Conservation (phyloP, 2,113 vertebrate genomes). For the Lycaon pictus region DNA sequence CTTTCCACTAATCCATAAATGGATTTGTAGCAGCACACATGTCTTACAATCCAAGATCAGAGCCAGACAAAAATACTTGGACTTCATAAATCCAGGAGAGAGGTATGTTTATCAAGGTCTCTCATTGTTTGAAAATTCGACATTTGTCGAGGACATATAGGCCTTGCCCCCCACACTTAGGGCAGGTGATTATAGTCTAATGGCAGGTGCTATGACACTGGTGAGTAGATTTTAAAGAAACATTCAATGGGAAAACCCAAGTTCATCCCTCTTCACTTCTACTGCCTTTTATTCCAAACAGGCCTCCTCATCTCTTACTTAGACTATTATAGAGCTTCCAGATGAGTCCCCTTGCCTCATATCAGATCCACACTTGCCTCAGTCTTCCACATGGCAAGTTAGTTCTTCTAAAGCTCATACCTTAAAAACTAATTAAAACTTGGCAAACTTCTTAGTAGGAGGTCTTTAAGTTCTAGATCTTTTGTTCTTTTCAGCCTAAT, state of each 20-base stretch:
- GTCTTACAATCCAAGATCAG: slow-evolving; percentile 69
- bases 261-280: background rate
- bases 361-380: background rate
- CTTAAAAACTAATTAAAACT: background rate
- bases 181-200: slow-evolving; percentile 74
- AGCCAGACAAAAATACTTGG: slow-evolving; percentile 69
- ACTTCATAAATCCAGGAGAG: slow-evolving; percentile 73
- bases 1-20: slow-evolving; percentile 70
- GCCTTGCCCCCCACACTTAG: slow-evolving; percentile 15
- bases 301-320: background rate
- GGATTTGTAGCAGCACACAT: slow-evolving; percentile 66
- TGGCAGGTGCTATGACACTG: background rate
- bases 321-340: background rate
- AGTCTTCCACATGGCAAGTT: background rate
- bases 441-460: background rate
- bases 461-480: background rate
- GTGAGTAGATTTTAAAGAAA: slow-evolving; percentile 67
- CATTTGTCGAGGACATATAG: slow-evolving; percentile 70
- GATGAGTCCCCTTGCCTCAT: background rate
- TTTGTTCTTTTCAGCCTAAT: background rate
- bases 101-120: slow-evolving; percentile 76
- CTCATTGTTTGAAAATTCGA: slow-evolving; percentile 78
- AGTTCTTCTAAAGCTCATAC: background rate
- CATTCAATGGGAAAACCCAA: slow-evolving; percentile 18
- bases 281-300: background rate